phyloP scores from a whole-genome alignment of 1,140 invertebrate genomes.

The Formica exsecta region DNA sequence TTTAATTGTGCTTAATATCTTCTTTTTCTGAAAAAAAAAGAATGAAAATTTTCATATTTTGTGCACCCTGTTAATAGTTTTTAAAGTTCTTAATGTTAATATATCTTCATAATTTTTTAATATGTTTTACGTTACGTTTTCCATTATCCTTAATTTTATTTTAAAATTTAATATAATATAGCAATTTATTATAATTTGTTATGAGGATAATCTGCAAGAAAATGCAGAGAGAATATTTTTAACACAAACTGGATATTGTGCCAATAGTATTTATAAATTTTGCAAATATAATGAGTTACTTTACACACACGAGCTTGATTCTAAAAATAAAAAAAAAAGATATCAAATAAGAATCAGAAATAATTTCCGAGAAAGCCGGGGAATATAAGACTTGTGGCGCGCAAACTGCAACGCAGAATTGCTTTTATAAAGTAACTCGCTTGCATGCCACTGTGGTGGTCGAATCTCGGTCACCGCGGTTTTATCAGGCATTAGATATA shows the following conservation, averaged over 20 bases:
- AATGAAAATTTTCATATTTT: background rate
- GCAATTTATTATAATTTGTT: background rate
- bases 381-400: slow-evolving; percentile 11
- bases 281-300: background rate
- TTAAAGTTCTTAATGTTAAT: too few species aligned
- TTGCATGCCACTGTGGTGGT: slow-evolving; percentile 37
- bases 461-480: slow-evolving; percentile 56
- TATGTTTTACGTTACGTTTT: background rate
- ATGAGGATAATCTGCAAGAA: background rate
- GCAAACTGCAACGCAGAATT: slow-evolving; percentile 47
- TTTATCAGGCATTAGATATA: slow-evolving; percentile 61
- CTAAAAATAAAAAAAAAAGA: background rate
- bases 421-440: slow-evolving; percentile 56
- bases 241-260: background rate
- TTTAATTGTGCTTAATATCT: background rate
- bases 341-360: slow-evolving; percentile 21
- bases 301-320: background rate
- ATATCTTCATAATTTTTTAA: background rate
- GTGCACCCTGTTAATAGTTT: background rate
- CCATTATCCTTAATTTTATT: slow-evolving; percentile 8
- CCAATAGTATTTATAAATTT: background rate
- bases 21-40: too few species aligned
- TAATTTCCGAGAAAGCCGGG: background rate
- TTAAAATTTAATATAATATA: slow-evolving; percentile 4
- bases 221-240: background rate